A percentile compares a stretch with the other conserved stretches of the same genome.
Conservation (phyloP, 2,113 vertebrate genomes). For the Phoenicopterus ruber region DNA sequence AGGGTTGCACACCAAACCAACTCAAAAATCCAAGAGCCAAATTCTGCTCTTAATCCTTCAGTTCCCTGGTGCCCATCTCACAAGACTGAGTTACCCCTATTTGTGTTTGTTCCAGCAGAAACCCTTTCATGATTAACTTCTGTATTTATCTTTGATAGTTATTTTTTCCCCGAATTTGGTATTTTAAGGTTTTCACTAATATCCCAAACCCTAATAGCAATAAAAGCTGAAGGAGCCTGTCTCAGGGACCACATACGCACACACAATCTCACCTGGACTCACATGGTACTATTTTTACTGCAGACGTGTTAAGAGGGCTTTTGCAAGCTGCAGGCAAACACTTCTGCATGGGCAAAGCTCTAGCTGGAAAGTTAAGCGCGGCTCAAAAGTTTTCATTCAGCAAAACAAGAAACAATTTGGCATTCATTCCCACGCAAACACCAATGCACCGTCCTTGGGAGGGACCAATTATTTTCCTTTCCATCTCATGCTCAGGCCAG, state of each 20-base stretch:
- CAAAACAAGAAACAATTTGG: slow-evolving; percentile 33
- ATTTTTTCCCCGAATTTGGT: neutral
- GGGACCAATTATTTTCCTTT: slow-evolving; percentile 47
- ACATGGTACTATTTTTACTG: neutral
- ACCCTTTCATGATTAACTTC: neutral
- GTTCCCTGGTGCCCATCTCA: neutral
- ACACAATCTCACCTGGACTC: neutral
- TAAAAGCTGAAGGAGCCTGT: neutral
- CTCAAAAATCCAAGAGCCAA: neutral
- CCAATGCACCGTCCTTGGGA: neutral
- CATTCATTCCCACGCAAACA: slow-evolving; percentile 34
- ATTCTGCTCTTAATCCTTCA: neutral
- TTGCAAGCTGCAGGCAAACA: neutral
- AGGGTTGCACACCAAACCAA: neutral
- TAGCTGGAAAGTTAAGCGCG: neutral
- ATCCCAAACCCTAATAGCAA: neutral
- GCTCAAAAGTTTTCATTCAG: slow-evolving; percentile 44
- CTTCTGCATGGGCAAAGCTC: neutral
- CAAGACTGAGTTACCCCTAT: neutral
- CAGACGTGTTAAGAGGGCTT: neutral
- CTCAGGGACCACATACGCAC: neutral
- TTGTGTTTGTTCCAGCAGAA: neutral
- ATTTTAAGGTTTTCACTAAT: neutral
- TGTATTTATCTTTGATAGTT: neutral
- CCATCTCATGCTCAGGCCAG: slow-evolving; percentile 7